Conservation (phyloP, 2,797 vertebrate genomes). For the Ciconia nigra region DNA sequence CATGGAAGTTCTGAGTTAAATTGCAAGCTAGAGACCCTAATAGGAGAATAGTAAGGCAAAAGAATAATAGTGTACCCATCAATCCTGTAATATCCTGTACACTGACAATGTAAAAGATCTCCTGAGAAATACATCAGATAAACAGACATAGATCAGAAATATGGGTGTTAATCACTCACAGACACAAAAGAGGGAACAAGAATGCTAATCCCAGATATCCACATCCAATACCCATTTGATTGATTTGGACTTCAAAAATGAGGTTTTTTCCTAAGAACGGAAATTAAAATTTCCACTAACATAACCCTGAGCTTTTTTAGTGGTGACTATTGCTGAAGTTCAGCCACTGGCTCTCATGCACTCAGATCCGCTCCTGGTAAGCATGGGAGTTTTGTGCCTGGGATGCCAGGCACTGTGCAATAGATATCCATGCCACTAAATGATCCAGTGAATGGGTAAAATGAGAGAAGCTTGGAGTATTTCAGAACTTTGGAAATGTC, state of each 20-base stretch:
- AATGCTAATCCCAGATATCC: background rate
- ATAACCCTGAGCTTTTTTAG: background rate
- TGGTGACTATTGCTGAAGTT: background rate
- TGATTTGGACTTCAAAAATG: background rate
- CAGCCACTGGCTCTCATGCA: background rate
- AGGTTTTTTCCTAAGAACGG: background rate
- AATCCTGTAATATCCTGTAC: background rate
- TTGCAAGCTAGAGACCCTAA: background rate
- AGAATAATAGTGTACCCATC: background rate
- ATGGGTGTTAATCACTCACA: rapidly evolving
- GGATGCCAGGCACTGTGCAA: background rate
- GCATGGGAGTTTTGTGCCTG: background rate
- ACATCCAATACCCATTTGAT: background rate
- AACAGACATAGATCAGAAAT: background rate
- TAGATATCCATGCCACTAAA: background rate
- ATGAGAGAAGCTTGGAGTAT: background rate
- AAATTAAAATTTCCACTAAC: background rate
- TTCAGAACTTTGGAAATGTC: background rate
- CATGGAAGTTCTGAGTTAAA: background rate
- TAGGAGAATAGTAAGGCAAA: background rate
- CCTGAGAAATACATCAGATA: background rate
- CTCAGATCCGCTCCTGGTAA: rapidly evolving
- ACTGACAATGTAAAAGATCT: background rate
- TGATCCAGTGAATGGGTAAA: background rate
- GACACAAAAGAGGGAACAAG: background rate